Conservation (phyloP, 2,797 vertebrate species). For the Kryptopterus vitreolus region DNA sequence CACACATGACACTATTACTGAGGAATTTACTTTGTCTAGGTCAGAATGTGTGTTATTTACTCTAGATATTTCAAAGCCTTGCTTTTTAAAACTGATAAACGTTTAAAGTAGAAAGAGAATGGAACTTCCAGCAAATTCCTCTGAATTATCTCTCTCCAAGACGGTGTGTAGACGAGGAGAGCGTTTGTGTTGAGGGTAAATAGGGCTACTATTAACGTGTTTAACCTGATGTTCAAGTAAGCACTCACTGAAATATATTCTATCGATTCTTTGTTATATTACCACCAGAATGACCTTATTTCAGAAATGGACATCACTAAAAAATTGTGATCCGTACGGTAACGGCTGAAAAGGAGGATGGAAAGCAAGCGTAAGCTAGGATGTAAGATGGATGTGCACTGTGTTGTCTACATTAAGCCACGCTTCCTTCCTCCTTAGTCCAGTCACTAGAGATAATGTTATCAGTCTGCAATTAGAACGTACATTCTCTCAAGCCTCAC, state of each 20-base stretch:
- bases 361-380: no score
- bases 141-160: not conserved
- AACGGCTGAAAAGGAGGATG: no score
- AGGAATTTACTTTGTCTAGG: not conserved
- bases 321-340: no score
- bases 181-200: not conserved
- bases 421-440: no score
- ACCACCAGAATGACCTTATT: not conserved
- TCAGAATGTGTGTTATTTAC: not conserved
- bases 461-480: no score
- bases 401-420: no score
- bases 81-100: not conserved
- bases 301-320: no score
- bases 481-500: no score
- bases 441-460: no score
- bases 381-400: no score
- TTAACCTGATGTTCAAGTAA: not conserved
- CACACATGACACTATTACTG: not conserved
- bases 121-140: not conserved
- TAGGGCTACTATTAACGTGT: no score
- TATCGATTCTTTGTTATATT: not conserved
- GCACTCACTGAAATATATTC: not conserved
- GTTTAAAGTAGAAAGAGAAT: not conserved
- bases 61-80: not conserved
- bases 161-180: not conserved